Base-by-base conservation (phyloP, 2,797 vertebrate species). In the Sandelia bainsii region DNA sequence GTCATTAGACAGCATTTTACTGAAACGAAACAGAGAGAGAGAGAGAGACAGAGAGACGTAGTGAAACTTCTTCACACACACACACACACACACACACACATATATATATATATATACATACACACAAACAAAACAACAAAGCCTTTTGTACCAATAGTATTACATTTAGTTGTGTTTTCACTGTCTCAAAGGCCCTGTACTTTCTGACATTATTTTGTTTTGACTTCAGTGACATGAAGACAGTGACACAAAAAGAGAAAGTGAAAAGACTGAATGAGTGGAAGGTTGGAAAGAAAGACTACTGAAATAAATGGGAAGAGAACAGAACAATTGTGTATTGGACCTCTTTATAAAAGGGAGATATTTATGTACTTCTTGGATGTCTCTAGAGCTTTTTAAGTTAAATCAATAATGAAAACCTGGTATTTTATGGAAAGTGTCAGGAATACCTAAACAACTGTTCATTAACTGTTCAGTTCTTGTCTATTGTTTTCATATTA, bases 1-100 rank as follows among this genome's bases (percentile, higher is more conserved):
- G 89, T 93, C 88, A 91, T 94, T 80, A 80, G 67, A 86, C 63
- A 73, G 69, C 65, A 75, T 77, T 87, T 79, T 75, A 81, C 69
- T 71, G 67, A 90, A 91, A 86, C 5, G 40, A 84, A 84, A 77
- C 40, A 63, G 44, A 25, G 44, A 25, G 32, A 34, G 32, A 34
- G 16, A 77, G 44, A 75, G 57, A 85, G 46, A 50, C 10, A 0
- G 9, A 61, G 53, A 51, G 57, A 81, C 57, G 42, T 63, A 83
- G 73, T 65, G 63, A 80, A 68, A 80, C 75, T 32, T 69, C 25
- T 17, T 25, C 7, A 50, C 37, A 34, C 39, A 45, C 32, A 32
- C 25, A 46, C 42, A 23, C 39, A 40, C 37, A 32, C 44, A 50
- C 42, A 46, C 19, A 44, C n/a, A 50, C 16, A 56, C 19, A 50